Evolutionary conservation across 2,113 vertebrate species (phyloP), one percentile per base, ranked within the genome.

Genomic region (Artemisiospiza belli): DNA sequence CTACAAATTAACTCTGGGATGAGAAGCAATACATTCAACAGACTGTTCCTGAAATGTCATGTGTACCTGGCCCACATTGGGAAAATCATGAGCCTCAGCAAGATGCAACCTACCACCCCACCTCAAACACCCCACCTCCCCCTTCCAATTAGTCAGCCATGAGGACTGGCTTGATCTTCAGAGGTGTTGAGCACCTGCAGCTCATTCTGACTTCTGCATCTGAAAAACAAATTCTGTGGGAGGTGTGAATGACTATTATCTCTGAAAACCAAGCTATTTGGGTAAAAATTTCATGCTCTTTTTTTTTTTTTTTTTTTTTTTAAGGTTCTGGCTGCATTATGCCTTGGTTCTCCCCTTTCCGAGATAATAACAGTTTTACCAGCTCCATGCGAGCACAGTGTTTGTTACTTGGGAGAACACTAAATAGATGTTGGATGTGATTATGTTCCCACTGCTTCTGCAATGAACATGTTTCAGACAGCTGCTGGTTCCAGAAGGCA

Each of bases 111-210:
- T 78, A 55, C 39, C 18, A 13, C 44, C 5, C 10, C 24, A 78
- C 21, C 37, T n/a, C 78, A 51, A 58, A 19, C 43, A 61, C 52
- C 52, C 11, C 52, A 54, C 74, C 51, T 41, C 77, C 66, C 55
- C 30, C 46, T 37, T 24, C 17, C 43, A 23, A 11, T 85, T 70
- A 93, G 55, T 83, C 92, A 95, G 21, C 63, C 23, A 59, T 43
- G 59, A 47, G 8, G 2, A 37, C 37, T 55, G 63, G 70, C 59
- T 39, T 85, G 37, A 76, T 85, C 55, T 49, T 87, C 83, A 83
- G 84, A 85, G 63, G 35, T 67, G 35, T 27, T 68, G 61, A 92
- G n/a, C 74, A 90, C 79, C 85, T 90, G 79, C 82, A 93, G 74
- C 59, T 83, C 77, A 63, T 57, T 80, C 85, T 61, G 82, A 52